phyloP scores from a whole-genome alignment of 1,140 invertebrate genomes.

The Amphibalanus amphitrite region DNA sequence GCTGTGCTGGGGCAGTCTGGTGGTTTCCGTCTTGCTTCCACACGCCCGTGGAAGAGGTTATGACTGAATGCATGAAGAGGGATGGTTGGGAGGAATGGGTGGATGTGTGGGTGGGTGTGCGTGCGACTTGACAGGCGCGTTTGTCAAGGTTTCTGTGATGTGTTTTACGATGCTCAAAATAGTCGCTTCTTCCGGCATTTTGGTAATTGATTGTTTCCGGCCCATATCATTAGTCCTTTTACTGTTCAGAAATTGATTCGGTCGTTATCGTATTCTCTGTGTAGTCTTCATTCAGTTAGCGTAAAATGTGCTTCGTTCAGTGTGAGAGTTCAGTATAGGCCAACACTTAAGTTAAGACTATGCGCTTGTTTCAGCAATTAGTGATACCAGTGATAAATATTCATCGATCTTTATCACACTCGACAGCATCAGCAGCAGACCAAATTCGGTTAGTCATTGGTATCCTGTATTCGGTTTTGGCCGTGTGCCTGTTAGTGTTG shows the following conservation, averaged over 20 bases:
- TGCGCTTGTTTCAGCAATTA: neutral
- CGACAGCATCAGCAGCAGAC: neutral
- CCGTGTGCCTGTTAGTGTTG: neutral
- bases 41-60: neutral
- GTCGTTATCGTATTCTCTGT: neutral
- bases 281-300: neutral
- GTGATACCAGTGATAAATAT: neutral
- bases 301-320: neutral
- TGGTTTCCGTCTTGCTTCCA: neutral
- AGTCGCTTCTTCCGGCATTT: neutral
- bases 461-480: neutral
- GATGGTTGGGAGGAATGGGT: no score
- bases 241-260: neutral
- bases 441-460: neutral
- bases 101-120: neutral
- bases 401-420: neutral
- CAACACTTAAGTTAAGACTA: neutral
- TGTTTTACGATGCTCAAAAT: neutral
- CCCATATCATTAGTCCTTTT: no score
- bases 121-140: neutral
- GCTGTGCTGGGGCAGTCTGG: no score
- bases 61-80: neutral
- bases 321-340: neutral
- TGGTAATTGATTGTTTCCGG: neutral
- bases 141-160: neutral